A percentile compares a stretch with the other conserved stretches of the same genome.
phyloP scores from a whole-genome alignment of 2,888 invertebrate genomes.

The Furcula furcula region DNA sequence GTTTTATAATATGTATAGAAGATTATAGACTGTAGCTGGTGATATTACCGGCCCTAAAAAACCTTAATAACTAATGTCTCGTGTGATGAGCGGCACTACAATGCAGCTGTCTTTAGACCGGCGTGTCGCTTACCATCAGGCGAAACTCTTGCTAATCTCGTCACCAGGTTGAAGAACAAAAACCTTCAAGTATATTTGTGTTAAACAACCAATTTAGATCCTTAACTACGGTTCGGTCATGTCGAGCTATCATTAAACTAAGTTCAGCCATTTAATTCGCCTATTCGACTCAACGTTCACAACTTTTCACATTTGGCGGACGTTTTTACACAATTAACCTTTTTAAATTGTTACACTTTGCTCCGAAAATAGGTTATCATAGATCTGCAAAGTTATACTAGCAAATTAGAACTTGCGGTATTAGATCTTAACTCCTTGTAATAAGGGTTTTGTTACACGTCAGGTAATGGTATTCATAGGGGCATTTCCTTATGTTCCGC shows the following conservation, averaged over 20 bases:
- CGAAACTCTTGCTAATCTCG: too few species aligned
- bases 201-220: too few species aligned
- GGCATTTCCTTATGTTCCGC: constrained; percentile 17
- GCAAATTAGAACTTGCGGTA: constrained; percentile 1
- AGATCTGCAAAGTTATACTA: constrained; percentile 8
- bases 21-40: too few species aligned
- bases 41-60: too few species aligned
- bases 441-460: constrained; percentile 7
- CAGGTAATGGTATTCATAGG: constrained; percentile 15
- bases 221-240: too few species aligned
- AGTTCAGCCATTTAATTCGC: constrained; percentile 19
- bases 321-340: constrained; percentile 51
- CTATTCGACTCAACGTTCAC: constrained; percentile 30
- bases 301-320: constrained; percentile 52
- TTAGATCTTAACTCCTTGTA: constrained; percentile 10
- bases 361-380: constrained; percentile 24
- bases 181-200: too few species aligned
- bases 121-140: too few species aligned
- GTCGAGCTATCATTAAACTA: constrained; percentile 9
- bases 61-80: too few species aligned
- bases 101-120: too few species aligned
- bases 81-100: too few species aligned
- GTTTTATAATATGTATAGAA: too few species aligned
- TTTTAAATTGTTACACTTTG: constrained; percentile 38
- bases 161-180: too few species aligned